Evolutionary conservation across 2,888 invertebrate species (phyloP), one percentile per base, ranked within the genome.

Genomic region (Thymelicus lineola): DNA sequence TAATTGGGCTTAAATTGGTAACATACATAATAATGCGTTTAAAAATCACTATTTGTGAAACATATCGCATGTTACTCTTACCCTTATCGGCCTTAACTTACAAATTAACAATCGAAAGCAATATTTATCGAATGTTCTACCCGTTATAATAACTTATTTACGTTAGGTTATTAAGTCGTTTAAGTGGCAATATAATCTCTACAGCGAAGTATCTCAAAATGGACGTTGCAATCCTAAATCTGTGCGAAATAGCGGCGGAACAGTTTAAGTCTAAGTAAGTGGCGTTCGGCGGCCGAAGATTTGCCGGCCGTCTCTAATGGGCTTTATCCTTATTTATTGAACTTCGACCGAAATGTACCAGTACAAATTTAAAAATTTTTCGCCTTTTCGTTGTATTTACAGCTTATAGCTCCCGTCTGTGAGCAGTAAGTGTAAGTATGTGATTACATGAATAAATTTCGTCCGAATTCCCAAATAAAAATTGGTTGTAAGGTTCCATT

Each of bases 191-290:
- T 53, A 70, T 70, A 65, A 65, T 70, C 70, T 70, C 28, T 28
- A 28, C 42, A n/a, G 45, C n/a, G 35, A 45, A 59, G 78, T 79
- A 89, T 86, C 86, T 87, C 81, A 87, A 87, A 88, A 85, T 85
- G 86, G 86, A 85, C 85, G 85, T 81, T 79, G 82, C 86, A 88
- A 91, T 90, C 92, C 91, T 84, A 91, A 93, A 91, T 93, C 91
- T 84, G 82, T 86, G 85, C 89, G 86, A 91, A 92, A 91, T 92
- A 91, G 87, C 90, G 81, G 83, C 84, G 82, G 86, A 87, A 91
- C 91, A 89, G 86, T 91, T 89, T 93, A 93, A 93, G 93, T 93
- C 90, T 93, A 93, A 93, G 93, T 93, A 93, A 93, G 92, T 93
- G 93, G 89, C 87, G 93, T 91, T 93, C 90, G 93, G 92, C 83